Evolutionary conservation across 2,797 vertebrate genomes (phyloP).

Genomic region (Cyclopterus lumpus): DNA sequence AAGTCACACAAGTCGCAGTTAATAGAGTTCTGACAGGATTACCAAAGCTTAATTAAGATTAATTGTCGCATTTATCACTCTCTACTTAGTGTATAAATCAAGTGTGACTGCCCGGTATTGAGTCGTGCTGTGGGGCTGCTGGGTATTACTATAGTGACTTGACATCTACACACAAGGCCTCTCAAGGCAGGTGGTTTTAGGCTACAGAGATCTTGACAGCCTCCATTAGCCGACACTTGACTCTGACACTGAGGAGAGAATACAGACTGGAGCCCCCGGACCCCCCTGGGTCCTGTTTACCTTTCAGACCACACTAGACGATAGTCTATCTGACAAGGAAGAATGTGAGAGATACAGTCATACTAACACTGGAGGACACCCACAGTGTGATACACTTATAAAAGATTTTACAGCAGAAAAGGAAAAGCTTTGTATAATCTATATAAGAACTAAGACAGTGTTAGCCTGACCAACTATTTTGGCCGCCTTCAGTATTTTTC

Average conservation of each 20-base stretch:
- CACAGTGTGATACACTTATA: slow-evolving; percentile 38
- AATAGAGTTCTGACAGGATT: slow-evolving; percentile 70
- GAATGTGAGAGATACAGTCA: slow-evolving; percentile 63
- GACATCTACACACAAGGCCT: slow-evolving; percentile 61
- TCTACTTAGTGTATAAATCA: slow-evolving; percentile 74
- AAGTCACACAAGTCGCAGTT: slow-evolving; percentile 62
- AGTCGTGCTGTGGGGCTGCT: slow-evolving; percentile 52
- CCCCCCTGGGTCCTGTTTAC: slow-evolving; percentile 75
- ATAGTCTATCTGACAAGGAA: slow-evolving; percentile 68
- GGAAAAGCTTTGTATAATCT: neutral
- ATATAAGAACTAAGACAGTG: neutral
- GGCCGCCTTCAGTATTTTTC: neutral
- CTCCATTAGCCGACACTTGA: slow-evolving; percentile 77
- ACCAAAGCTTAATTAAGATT: slow-evolving; percentile 76
- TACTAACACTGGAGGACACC: slow-evolving; percentile 59
- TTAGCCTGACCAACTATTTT: slow-evolving; percentile 1
- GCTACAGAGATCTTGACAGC: slow-evolving; percentile 72
- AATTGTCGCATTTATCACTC: slow-evolving; percentile 74
- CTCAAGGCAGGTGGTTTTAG: slow-evolving; percentile 70
- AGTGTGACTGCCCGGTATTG: slow-evolving; percentile 73
- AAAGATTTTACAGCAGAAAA: slow-evolving; percentile 30
- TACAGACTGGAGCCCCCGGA: slow-evolving; percentile 58
- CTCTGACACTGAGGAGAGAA: slow-evolving; percentile 69
- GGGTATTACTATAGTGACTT: slow-evolving; percentile 50
- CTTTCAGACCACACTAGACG: slow-evolving; percentile 72